phyloP scores from a whole-genome alignment of 2,797 vertebrate genomes.

The Phylloscopus collybita region DNA sequence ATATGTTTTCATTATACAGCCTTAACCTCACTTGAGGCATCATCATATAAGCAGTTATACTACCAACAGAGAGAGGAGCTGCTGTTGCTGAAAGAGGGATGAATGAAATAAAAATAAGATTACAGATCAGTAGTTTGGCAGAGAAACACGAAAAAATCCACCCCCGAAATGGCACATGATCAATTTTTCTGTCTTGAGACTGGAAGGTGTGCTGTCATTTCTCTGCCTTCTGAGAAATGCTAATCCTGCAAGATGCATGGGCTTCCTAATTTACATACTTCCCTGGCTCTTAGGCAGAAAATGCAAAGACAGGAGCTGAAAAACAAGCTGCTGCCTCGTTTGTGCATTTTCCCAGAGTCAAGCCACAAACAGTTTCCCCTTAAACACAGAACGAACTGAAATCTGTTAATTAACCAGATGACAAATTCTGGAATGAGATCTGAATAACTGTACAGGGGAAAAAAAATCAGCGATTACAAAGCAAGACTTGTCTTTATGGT shows the following conservation, averaged over 20 bases:
- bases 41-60: neutral
- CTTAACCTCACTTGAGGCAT: neutral
- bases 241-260: conserved; percentile 10
- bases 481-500: neutral
- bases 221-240: conserved; percentile 18
- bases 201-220: conserved; percentile 27
- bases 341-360: conserved; percentile 51
- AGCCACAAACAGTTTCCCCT: conserved; percentile 13
- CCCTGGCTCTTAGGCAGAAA: conserved; percentile 17
- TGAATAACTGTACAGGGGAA: neutral
- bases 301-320: conserved; percentile 50
- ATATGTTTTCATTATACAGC: neutral
- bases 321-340: conserved; percentile 1
- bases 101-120: conserved; percentile 6
- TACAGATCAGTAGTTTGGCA: neutral
- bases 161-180: neutral
- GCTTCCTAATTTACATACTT: conserved; percentile 44
- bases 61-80: neutral
- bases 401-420: conserved; percentile 41
- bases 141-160: neutral
- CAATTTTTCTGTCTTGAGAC: neutral
- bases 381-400: conserved; percentile 21
- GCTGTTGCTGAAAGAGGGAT: neutral
- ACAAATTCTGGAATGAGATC: conserved; percentile 41
- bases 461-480: neutral